These are phyloP conservation scores for Ceriagrion tenellum DNA, from an alignment of 2,888 invertebrate species.

Conservation along the genomic window DNA sequence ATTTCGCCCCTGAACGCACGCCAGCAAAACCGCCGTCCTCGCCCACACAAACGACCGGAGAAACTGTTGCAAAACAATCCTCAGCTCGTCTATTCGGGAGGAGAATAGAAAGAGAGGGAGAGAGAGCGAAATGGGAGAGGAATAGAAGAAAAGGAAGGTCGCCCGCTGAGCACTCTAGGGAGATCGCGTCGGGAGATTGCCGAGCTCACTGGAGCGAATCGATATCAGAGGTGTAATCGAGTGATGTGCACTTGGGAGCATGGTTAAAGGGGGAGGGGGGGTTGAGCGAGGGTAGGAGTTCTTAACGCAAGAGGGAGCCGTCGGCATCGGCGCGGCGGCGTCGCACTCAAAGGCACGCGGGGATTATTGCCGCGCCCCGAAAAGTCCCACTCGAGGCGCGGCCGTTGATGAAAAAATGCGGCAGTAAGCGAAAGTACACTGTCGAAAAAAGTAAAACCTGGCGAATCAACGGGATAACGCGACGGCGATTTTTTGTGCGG, in stretches of 20 bases:
- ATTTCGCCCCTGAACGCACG: neutral
- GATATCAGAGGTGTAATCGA: constrained; percentile 1
- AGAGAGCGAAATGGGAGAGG: neutral
- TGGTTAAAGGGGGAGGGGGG: neutral
- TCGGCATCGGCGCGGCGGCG: neutral
- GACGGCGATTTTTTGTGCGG: too few species aligned
- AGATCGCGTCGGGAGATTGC: constrained; percentile 2
- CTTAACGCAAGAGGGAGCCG: neutral
- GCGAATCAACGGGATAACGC: neutral
- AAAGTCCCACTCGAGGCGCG: neutral
- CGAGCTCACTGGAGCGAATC: constrained; percentile 13
- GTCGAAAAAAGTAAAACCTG: neutral
- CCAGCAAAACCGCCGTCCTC: neutral
- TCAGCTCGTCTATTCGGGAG: neutral
- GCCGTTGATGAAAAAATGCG: neutral
- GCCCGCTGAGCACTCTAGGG: neutral
- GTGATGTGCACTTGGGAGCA: neutral
- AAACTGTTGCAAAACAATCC: constrained; percentile 27
- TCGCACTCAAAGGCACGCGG: neutral
- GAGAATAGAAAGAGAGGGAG: neutral
- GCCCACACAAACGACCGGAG: neutral
- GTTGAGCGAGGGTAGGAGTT: neutral
- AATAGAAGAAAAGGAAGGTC: neutral
- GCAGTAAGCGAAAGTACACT: neutral
- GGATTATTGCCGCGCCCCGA: neutral